Evolutionary conservation across 2,888 invertebrate species (phyloP).

Genomic region (Lasioglossum zephyrum): DNA sequence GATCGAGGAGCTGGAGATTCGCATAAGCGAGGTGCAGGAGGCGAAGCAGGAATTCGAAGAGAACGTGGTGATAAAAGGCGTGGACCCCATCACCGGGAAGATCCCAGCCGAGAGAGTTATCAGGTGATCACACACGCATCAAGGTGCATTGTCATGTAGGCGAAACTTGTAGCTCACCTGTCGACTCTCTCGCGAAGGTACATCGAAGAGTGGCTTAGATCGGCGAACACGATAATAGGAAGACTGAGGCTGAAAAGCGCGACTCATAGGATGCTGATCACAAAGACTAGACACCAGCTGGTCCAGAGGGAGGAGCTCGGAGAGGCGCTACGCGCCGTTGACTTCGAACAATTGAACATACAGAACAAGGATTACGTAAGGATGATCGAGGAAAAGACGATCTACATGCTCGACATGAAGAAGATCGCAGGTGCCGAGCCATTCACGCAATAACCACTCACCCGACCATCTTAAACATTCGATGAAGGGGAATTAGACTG

Average conservation of each 20-base stretch:
- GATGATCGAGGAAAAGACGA: slow-evolving; percentile 86
- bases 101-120: slow-evolving; percentile 87
- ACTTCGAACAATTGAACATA: slow-evolving; percentile 88
- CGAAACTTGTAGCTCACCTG: slow-evolving; percentile 7
- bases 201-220: slow-evolving; percentile 87
- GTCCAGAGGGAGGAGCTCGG: slow-evolving; percentile 86
- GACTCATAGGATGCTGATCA: slow-evolving; percentile 86
- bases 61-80: slow-evolving; percentile 85
- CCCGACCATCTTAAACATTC: too few relatives aligned
- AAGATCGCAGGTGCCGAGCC: slow-evolving; percentile 85
- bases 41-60: slow-evolving; percentile 85
- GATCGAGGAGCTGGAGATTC: slow-evolving; percentile 86
- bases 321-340: slow-evolving; percentile 87
- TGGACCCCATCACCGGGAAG: slow-evolving; percentile 87
- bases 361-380: slow-evolving; percentile 86
- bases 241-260: slow-evolving; percentile 87
- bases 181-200: slow-evolving; percentile 80
- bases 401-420: slow-evolving; percentile 86
- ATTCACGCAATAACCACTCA: not conserved
- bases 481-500: too few relatives aligned
- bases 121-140: slow-evolving; percentile 71
- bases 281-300: slow-evolving; percentile 86
- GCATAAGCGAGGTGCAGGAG: slow-evolving; percentile 85
- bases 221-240: slow-evolving; percentile 86
- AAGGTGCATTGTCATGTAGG: not conserved